Percentiles rank a stretch among this genome's conserved stretches.
These are phyloP conservation scores for Hoplodrina blanda DNA, from an alignment of 2,888 invertebrate species.

Conservation along the genomic window DNA sequence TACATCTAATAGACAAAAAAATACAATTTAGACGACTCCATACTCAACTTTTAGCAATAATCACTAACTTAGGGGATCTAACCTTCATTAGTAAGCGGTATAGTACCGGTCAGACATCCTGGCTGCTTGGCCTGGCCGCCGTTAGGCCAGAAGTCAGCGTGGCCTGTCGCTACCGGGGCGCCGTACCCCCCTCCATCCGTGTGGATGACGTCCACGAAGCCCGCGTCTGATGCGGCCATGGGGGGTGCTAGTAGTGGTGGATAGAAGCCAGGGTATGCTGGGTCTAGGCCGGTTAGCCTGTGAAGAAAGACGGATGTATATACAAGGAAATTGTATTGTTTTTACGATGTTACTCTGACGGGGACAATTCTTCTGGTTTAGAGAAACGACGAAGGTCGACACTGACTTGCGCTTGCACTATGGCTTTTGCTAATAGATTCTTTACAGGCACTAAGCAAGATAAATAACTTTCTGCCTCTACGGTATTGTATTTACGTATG, in stretches of 20 bases:
- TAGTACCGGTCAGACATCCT: slow-evolving; percentile 78
- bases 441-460: background rate
- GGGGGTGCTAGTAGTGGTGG: slow-evolving; percentile 69
- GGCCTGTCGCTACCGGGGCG: slow-evolving; percentile 70
- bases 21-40: too few relatives aligned
- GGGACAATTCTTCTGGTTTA: background rate
- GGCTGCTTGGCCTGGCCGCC: slow-evolving; percentile 85
- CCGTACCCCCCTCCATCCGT: slow-evolving; percentile 86
- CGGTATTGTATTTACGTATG: too few relatives aligned
- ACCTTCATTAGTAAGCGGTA: slow-evolving; percentile 76
- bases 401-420: background rate
- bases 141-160: slow-evolving; percentile 88
- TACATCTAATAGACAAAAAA: too few relatives aligned
- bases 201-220: slow-evolving; percentile 87
- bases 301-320: background rate
- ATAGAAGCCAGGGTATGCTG: slow-evolving; percentile 86
- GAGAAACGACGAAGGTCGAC: background rate
- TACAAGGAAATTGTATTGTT: background rate
- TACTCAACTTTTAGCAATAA: too few relatives aligned
- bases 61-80: background rate
- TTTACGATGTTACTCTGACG: background rate
- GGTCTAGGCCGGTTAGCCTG: slow-evolving; percentile 84
- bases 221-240: slow-evolving; percentile 76
- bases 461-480: background rate
- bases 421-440: background rate